Percentiles rank a stretch among this genome's conserved stretches.
These are phyloP conservation scores for Lagria hirta DNA, from an alignment of 2,888 invertebrate species.

Conservation along the genomic window DNA sequence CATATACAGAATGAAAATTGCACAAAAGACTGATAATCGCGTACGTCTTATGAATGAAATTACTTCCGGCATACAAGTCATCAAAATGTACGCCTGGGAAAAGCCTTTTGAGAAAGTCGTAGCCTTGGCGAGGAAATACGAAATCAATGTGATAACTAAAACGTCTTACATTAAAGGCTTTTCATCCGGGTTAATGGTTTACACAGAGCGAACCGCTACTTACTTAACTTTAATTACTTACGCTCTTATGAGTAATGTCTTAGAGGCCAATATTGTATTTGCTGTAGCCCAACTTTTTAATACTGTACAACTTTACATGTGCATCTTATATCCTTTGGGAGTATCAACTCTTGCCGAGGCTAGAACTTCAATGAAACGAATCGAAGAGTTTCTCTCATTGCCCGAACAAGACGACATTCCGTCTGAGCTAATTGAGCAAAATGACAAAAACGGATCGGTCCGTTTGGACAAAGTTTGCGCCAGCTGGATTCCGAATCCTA, in stretches of 20 bases:
- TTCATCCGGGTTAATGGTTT: constrained; percentile 68
- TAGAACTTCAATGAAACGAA: constrained; percentile 40
- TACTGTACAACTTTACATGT: constrained; percentile 58
- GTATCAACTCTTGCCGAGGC: constrained; percentile 41
- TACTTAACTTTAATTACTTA: constrained; percentile 79
- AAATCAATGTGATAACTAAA: constrained; percentile 67
- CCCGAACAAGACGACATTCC: constrained; percentile 41
- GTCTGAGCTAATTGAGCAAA: constrained; percentile 16
- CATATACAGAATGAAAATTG: constrained; percentile 54
- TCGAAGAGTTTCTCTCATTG: constrained; percentile 41
- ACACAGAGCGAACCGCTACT: constrained; percentile 81
- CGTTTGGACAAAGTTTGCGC: constrained; percentile 36
- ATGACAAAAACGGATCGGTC: constrained; percentile 31
- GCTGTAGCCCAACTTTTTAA: constrained; percentile 78
- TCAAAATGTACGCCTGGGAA: constrained; percentile 82
- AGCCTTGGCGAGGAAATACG: constrained; percentile 65
- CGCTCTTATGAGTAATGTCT: constrained; percentile 64
- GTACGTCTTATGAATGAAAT: constrained; percentile 75
- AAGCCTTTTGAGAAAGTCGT: constrained; percentile 68
- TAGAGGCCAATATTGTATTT: constrained; percentile 68
- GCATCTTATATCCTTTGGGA: constrained; percentile 41
- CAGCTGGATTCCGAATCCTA: constrained; percentile 44
- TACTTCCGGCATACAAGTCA: constrained; percentile 70
- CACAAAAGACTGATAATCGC: constrained; percentile 63
- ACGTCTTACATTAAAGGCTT: constrained; percentile 70